These are phyloP conservation scores for Xenus cinereus DNA, from an alignment of 2,113 vertebrate species.

Conservation along the genomic window DNA sequence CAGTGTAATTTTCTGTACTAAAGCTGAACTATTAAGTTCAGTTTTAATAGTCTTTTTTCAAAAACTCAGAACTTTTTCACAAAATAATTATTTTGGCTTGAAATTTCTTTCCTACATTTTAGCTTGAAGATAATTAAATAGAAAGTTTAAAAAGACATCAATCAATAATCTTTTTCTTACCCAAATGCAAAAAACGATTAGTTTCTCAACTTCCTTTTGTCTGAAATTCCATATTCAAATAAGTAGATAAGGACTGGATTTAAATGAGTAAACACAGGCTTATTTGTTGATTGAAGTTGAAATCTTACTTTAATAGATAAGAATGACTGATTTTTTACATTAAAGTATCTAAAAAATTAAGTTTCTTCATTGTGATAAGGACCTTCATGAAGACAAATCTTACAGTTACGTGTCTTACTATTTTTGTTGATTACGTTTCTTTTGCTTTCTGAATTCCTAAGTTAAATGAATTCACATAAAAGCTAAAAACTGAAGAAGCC, in stretches of 20 bases:
- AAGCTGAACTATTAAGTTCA: not conserved
- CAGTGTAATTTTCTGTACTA: not conserved
- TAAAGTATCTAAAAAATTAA: not conserved
- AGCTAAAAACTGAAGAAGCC: not conserved
- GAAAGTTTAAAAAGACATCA: not conserved
- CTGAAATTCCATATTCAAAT: not conserved
- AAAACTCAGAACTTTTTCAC: not conserved
- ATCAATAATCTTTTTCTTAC: not conserved
- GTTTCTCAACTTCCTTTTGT: not conserved
- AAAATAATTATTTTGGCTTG: not conserved
- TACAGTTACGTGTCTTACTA: not conserved
- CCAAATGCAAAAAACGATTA: not conserved
- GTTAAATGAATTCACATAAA: not conserved
- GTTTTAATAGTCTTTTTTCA: not conserved
- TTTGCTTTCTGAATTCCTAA: not conserved
- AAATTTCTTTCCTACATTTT: not conserved
- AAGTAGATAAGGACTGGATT: not conserved
- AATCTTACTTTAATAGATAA: constrained; percentile 3
- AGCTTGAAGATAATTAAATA: not conserved
- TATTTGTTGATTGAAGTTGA: not conserved
- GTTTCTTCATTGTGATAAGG: not conserved
- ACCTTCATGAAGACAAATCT: not conserved
- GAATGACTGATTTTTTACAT: not conserved
- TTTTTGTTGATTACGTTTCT: not conserved
- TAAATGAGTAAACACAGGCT: not conserved